Evolutionary conservation across 1,140 invertebrate species (phyloP).

Genomic region (Mamestra configurata): DNA sequence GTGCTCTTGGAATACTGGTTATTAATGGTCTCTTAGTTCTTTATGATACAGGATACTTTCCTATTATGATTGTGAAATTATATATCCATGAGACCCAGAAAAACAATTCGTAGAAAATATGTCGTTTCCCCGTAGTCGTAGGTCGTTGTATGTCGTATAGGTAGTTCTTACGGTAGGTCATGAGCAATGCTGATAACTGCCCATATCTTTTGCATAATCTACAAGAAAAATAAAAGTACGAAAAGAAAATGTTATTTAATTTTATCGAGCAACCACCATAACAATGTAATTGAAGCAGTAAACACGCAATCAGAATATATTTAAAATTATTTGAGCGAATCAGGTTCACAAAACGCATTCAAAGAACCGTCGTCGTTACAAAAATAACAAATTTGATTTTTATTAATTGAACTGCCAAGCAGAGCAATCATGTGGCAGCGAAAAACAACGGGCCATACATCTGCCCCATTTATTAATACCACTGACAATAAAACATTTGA

Average conservation of each 20-base stretch:
- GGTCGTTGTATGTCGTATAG: no score
- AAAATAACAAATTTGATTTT: constrained; percentile 73
- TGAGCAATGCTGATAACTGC: no score
- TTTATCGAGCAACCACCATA: not conserved
- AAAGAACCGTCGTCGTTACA: constrained; percentile 30
- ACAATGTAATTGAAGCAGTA: not conserved
- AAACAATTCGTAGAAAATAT: no score
- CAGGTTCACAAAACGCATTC: constrained; percentile 9
- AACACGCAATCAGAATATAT: constrained; percentile 7
- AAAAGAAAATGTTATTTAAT: not conserved
- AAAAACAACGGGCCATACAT: constrained; percentile 75
- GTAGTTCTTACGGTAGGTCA: no score
- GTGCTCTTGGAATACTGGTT: constrained; percentile 6
- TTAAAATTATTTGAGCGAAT: constrained; percentile 8
- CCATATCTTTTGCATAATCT: not conserved
- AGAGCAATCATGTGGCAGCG: constrained; percentile 63
- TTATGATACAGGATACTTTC: no score
- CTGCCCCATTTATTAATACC: constrained; percentile 85
- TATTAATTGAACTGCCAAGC: constrained; percentile 82
- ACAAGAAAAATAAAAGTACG: not conserved
- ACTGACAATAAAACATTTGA: constrained; percentile 84
- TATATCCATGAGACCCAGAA: not conserved
- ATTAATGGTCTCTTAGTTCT: not conserved
- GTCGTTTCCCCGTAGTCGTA: no score
- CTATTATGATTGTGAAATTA: not conserved